Conservation (phyloP, 2,113 vertebrate genomes). For the Paradoxurus hermaphroditus region DNA sequence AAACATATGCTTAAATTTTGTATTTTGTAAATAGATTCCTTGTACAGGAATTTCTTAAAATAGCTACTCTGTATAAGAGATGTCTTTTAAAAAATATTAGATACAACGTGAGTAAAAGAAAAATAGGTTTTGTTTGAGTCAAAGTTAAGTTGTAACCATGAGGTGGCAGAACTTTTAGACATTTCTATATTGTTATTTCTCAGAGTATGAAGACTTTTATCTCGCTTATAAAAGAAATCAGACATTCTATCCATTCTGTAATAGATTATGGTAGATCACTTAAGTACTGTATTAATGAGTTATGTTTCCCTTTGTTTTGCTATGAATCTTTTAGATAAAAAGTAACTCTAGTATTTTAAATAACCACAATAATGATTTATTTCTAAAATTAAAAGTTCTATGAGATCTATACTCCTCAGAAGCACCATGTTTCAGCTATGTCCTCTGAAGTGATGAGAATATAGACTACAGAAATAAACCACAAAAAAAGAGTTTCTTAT, state of each 20-base stretch:
- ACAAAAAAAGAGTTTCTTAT: neutral
- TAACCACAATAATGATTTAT: neutral
- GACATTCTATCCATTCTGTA: conserved; percentile 41
- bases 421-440: neutral
- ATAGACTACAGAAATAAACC: neutral
- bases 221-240: conserved; percentile 62
- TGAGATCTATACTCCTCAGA: neutral
- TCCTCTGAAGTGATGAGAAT: neutral
- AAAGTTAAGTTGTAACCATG: neutral
- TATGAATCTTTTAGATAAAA: conserved; percentile 10
- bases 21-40: conserved; percentile 34
- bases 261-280: conserved; percentile 12
- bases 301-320: neutral
- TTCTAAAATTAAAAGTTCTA: conserved; percentile 13
- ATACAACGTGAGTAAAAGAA: neutral
- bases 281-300: neutral
- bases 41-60: conserved; percentile 6
- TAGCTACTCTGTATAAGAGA: neutral
- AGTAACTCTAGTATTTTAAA: conserved; percentile 41
- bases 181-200: conserved; percentile 34
- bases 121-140: conserved; percentile 20
- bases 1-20: neutral
- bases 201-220: neutral
- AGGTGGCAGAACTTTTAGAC: conserved; percentile 46
- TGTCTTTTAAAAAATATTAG: neutral